Percentiles rank a stretch among this genome's conserved stretches.
phyloP scores from a whole-genome alignment of 1,140 invertebrate species.

The Apolygus lucorum region DNA sequence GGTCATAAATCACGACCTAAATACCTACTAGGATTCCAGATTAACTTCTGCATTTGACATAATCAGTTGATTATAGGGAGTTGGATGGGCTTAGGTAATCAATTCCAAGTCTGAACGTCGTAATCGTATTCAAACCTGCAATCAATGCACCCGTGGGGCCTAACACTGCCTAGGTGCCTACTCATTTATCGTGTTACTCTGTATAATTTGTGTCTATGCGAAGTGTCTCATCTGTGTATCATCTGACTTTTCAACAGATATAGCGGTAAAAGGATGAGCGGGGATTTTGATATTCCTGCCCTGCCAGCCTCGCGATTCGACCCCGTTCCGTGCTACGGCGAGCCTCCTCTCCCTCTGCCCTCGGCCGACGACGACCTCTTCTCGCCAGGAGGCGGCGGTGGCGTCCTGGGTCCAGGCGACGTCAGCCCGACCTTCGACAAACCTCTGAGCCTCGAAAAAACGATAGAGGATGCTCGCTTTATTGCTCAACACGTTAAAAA shows the following conservation, averaged over 20 bases:
- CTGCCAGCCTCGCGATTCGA: conserved; percentile 37
- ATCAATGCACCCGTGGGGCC: no score
- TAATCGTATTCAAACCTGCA: no score
- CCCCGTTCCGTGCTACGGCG: conserved; percentile 35
- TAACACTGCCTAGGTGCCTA: no score
- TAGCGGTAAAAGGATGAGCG: conserved; percentile 45
- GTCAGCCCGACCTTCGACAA: conserved; percentile 70
- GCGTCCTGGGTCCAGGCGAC: conserved; percentile 49
- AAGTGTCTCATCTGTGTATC: no score
- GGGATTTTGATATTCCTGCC: conserved; percentile 60
- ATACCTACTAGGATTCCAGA: no score
- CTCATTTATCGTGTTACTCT: no score
- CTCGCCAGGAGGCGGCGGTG: conserved; percentile 44
- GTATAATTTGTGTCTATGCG: no score
- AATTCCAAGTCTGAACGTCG: no score
- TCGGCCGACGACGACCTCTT: conserved; percentile 72
- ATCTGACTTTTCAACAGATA: neutral
- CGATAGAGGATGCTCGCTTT: conserved; percentile 80
- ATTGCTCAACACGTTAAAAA: conserved; percentile 91
- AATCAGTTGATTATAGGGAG: no score
- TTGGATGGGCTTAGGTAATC: no score
- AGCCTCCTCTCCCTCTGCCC: conserved; percentile 56
- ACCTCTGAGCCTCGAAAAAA: conserved; percentile 71
- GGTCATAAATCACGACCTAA: no score
- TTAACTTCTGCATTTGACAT: no score